These are phyloP conservation scores for Lepus americanus DNA, from an alignment of 2,113 vertebrate genomes.

Conservation along the genomic window DNA sequence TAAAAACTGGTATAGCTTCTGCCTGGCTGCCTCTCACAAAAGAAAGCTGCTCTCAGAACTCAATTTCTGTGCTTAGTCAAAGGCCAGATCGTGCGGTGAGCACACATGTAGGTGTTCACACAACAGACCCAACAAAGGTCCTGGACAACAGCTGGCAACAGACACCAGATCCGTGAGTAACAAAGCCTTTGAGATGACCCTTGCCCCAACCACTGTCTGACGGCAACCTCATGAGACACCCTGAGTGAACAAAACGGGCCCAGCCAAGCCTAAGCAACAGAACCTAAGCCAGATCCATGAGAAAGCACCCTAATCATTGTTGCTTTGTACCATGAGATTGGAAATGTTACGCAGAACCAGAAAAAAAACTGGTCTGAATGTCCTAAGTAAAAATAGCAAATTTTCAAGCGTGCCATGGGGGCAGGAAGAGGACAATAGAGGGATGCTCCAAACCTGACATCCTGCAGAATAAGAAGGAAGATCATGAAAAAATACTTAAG, in stretches of 20 bases:
- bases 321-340: background rate
- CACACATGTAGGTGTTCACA: background rate
- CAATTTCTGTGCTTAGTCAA: background rate
- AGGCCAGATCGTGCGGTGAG: too few relatives aligned
- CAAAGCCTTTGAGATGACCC: background rate
- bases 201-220: background rate
- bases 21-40: background rate
- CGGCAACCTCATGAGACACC: background rate
- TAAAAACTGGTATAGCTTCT: background rate
- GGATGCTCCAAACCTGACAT: too few relatives aligned
- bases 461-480: background rate
- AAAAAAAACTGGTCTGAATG: background rate
- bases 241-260: background rate
- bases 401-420: background rate
- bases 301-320: background rate
- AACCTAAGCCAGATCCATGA: background rate
- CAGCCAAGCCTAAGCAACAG: background rate
- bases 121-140: background rate
- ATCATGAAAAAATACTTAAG: too few relatives aligned
- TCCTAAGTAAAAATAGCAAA: background rate
- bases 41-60: background rate
- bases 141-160: background rate
- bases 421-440: background rate
- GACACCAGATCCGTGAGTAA: background rate
- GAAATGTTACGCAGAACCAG: background rate